These are phyloP conservation scores for Beris chalybata DNA, from an alignment of 2,888 invertebrate species.

Conservation along the genomic window DNA sequence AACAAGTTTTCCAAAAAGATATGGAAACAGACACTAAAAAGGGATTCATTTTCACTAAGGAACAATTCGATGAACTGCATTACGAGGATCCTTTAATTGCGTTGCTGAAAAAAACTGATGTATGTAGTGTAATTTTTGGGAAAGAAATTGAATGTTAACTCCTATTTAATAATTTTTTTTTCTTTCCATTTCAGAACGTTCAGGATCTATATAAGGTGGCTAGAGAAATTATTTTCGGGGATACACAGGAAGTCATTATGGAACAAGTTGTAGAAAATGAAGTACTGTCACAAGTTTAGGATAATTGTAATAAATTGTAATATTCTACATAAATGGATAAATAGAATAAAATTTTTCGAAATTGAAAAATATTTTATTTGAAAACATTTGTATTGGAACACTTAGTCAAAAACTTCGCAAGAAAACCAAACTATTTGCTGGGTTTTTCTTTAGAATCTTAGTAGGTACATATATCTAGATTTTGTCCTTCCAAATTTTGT, in stretches of 20 bases:
- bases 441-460: too few species aligned
- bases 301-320: not conserved
- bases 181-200: slow-evolving; percentile 58
- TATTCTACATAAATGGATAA: not conserved
- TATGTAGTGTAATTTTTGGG: slow-evolving; percentile 44
- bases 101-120: slow-evolving; percentile 59
- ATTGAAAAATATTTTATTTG: not conserved
- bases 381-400: too few species aligned
- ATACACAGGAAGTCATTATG: not conserved
- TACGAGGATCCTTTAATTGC: slow-evolving; percentile 62
- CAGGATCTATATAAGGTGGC: slow-evolving; percentile 64
- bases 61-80: slow-evolving; percentile 60
- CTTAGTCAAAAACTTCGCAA: too few species aligned
- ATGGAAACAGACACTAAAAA: slow-evolving; percentile 49
- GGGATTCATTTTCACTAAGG: slow-evolving; percentile 59
- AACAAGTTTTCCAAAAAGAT: slow-evolving; percentile 36
- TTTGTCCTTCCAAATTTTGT: too few species aligned
- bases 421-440: too few species aligned
- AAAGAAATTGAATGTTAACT: too few species aligned
- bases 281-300: not conserved
- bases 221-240: slow-evolving; percentile 59
- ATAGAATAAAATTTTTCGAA: not conserved
- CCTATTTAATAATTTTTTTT: slow-evolving; percentile 5
- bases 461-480: too few species aligned
- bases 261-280: not conserved